Evolutionary conservation across 2,113 vertebrate genomes (phyloP), one percentile per base, ranked within the genome.

Genomic region (Forbesichthys papilliferus): DNA sequence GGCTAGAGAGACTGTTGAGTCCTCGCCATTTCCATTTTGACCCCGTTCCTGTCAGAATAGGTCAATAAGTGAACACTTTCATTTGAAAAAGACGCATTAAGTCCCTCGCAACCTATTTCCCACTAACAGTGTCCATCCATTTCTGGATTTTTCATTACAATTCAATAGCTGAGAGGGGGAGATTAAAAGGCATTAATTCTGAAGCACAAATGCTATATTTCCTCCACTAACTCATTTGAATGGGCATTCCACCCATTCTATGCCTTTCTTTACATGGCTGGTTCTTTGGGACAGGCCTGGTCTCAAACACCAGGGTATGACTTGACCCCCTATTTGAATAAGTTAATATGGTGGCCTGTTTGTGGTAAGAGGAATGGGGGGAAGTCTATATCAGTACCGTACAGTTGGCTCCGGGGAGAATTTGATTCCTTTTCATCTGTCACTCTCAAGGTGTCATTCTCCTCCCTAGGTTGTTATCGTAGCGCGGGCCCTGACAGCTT

Each of bases 301-400:
- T 88, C 87, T 90, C 90, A 89, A 93, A 90, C 87, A 93, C 83
- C 77, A 42, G 36, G 36, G 5, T 42, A 82, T 90, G 85, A 90
- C 92, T 90, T 94, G 93, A 95, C 94, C 94, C 92, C 79, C 63
- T 84, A 93, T 95, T 96, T 95, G 91, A 97, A 96, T 95, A 96
- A 94, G 94, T 95, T 94, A 96, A 96, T 95, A 84, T 77, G 78
- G 87, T 89, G 84, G 69, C 78, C 71, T 94, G 92, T 94, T 95
- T 93, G 93, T 84, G 74, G 82, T 81, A 61, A 69, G 64, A 78
- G 82, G 75, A 87, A 92, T 84, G 82, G 84, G 86, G 68, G 76
- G 85, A 87, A 90, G 90, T 80, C 92, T 93, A 88, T 95, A 92
- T 96, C 94, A 95, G 93, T 93, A 92, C 89, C 92, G 90, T 87